Conservation (phyloP, 2,113 vertebrate species). For the Prietella phreatophila region DNA sequence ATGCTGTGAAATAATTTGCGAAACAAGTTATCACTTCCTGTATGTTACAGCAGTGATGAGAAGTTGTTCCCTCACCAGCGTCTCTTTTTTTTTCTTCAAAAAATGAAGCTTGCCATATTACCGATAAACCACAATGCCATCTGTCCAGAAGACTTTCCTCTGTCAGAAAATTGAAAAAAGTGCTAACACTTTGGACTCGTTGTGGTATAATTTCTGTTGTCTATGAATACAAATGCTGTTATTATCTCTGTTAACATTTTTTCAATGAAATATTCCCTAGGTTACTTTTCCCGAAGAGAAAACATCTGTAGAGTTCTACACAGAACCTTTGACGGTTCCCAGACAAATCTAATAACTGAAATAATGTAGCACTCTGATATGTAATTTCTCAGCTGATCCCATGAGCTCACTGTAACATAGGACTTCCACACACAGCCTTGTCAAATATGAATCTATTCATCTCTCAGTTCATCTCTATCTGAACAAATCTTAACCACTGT, state of each 20-base stretch:
- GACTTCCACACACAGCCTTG: conserved; percentile 12
- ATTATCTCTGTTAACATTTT: background rate
- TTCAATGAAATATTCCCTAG: background rate
- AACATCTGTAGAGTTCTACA: background rate
- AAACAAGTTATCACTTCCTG: background rate
- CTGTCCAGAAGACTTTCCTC: background rate
- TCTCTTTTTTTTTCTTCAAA: background rate
- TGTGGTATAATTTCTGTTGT: background rate
- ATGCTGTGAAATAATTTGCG: background rate
- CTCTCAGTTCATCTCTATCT: conserved; percentile 5
- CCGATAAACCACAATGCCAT: background rate
- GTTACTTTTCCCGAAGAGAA: background rate
- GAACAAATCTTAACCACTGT: conserved; percentile 8
- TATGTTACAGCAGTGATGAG: background rate
- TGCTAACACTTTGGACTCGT: background rate
- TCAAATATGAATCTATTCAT: conserved; percentile 28
- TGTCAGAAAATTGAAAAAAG: background rate
- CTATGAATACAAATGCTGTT: background rate
- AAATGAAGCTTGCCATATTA: background rate
- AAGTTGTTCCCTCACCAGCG: background rate
- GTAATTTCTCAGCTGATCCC: background rate
- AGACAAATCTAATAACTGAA: background rate
- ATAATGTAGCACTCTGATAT: background rate
- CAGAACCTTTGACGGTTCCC: background rate
- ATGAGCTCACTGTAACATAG: background rate